Percentiles rank a stretch among this genome's conserved stretches.
Conservation (phyloP, 1,140 invertebrate species). For the Limonius californicus region DNA sequence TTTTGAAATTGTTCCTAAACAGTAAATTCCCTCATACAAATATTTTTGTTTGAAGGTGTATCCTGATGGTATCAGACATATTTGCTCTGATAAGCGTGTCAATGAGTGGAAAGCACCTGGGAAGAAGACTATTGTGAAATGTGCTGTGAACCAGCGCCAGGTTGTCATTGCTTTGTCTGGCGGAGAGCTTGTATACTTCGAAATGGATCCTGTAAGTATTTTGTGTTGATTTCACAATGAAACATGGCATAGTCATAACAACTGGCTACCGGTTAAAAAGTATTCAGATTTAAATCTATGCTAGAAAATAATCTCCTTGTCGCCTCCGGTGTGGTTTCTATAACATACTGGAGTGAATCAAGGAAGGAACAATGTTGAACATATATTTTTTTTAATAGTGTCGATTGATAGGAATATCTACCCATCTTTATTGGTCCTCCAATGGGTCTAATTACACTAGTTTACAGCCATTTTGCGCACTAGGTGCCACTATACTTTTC, state of each 20-base stretch:
- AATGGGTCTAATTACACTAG: too few relatives aligned
- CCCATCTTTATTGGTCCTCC: too few relatives aligned
- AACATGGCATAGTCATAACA: conserved; percentile 21
- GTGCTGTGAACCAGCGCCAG: conserved; percentile 97
- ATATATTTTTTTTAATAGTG: too few relatives aligned
- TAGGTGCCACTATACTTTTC: too few relatives aligned
- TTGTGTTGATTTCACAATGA: conserved; percentile 8
- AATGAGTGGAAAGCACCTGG: conserved; percentile 99
- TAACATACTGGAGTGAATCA: conserved; percentile 38
- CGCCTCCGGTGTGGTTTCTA: conserved; percentile 31
- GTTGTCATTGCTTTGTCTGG: conserved; percentile 97
- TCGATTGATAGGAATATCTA: too few relatives aligned
- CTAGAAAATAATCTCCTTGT: conserved; percentile 37
- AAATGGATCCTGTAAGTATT: conserved; percentile 98
- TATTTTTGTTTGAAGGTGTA: conserved; percentile 64
- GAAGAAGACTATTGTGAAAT: conserved; percentile 95
- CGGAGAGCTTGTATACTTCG: conserved; percentile 98
- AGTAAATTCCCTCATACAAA: background rate
- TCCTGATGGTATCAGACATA: conserved; percentile 98
- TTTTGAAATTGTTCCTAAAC: too few relatives aligned
- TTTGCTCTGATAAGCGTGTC: conserved; percentile 93
- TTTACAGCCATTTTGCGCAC: too few relatives aligned
- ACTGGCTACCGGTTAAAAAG: conserved; percentile 3
- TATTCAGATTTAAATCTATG: conserved; percentile 26
- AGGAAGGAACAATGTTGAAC: too few relatives aligned